These are phyloP conservation scores for Dendrocopos noguchii DNA, from an alignment of 2,113 vertebrate species.

Conservation along the genomic window DNA sequence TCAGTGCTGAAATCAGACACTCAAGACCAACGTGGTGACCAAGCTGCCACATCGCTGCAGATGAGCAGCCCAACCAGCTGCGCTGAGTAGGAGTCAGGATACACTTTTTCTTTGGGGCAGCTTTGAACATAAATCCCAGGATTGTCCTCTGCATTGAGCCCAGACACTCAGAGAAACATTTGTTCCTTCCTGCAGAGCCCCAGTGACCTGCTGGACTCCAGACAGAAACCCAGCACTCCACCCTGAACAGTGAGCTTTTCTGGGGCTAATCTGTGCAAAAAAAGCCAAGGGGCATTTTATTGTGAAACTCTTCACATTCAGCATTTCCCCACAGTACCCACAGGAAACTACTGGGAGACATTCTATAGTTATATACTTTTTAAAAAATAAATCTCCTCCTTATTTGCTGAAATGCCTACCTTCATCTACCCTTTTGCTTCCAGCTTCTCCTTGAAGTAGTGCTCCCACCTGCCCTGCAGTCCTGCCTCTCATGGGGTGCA, in stretches of 20 bases:
- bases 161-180: slow-evolving; percentile 18
- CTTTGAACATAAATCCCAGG: background rate
- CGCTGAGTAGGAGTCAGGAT: background rate
- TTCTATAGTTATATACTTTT: background rate
- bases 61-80: background rate
- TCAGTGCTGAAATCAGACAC: background rate
- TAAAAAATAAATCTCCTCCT: slow-evolving; percentile 68
- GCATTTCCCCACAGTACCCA: background rate
- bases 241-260: background rate
- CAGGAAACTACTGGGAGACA: background rate
- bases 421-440: slow-evolving; percentile 16
- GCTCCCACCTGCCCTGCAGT: background rate
- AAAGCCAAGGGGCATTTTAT: slow-evolving; percentile 22
- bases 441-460: background rate
- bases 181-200: slow-evolving; percentile 10
- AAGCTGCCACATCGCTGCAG: background rate
- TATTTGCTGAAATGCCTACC: slow-evolving; percentile 25
- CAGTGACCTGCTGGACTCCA: background rate
- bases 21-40: background rate
- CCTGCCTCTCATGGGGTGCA: rapidly evolving
- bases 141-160: slow-evolving; percentile 63
- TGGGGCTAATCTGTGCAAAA: slow-evolving; percentile 58
- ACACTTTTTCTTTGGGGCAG: slow-evolving; percentile 14
- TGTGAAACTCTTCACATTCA: slow-evolving; percentile 11
- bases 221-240: background rate